A percentile compares a stretch with the other conserved stretches of the same genome.
phyloP scores from a whole-genome alignment of 2,888 invertebrate species.

The Pogonocherus hispidulus region DNA sequence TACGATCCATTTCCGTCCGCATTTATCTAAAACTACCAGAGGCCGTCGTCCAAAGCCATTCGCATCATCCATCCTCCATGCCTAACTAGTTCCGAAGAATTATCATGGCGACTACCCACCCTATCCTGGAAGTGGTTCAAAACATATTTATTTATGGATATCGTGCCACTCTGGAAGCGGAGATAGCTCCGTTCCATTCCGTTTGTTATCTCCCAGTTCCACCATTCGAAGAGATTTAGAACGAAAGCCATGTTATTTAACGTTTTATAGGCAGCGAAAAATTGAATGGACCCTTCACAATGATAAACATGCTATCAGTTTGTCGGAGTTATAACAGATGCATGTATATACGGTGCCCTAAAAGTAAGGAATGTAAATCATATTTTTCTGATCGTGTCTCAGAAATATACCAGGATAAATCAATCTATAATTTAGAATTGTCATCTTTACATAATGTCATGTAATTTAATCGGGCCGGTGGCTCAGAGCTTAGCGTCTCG shows the following conservation, averaged over 20 bases:
- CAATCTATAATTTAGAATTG: no score
- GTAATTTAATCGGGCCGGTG: no score
- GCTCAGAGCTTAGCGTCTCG: no score
- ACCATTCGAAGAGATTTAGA: background rate
- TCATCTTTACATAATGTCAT: no score
- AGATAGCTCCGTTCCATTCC: background rate
- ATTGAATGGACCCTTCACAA: no score
- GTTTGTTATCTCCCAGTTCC: background rate
- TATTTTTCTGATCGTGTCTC: no score
- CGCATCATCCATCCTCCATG: background rate
- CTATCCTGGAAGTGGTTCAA: background rate
- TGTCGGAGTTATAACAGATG: no score
- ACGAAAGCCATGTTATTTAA: background rate
- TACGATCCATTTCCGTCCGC: background rate
- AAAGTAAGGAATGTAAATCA: no score
- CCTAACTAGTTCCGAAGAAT: background rate
- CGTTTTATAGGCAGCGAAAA: background rate
- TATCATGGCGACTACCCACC: background rate
- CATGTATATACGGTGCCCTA: no score
- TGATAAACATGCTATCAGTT: no score
- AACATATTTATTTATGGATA: background rate
- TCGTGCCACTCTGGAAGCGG: background rate
- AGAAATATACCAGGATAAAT: no score
- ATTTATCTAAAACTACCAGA: background rate
- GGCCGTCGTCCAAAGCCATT: background rate